A percentile compares a stretch with the other conserved stretches of the same genome.
phyloP scores from a whole-genome alignment of 2,113 vertebrate genomes.

The Plecturocebus donacophilus region DNA sequence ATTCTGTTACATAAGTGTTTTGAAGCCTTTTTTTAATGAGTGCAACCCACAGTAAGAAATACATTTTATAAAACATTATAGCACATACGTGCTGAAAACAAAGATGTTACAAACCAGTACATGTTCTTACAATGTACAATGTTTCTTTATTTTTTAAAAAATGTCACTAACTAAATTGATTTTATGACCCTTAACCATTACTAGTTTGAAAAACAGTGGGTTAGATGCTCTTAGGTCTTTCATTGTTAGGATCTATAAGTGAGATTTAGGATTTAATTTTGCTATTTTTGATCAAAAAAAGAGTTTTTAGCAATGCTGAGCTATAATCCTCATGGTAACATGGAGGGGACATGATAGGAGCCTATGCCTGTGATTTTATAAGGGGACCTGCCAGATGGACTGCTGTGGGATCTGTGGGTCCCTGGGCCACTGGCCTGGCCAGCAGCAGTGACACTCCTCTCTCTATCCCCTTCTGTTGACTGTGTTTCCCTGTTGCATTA shows the following conservation, averaged over 20 bases:
- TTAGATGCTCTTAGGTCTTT: neutral
- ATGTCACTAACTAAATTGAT: neutral
- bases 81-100: neutral
- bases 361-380: neutral
- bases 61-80: neutral
- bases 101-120: neutral
- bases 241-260: neutral
- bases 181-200: neutral
- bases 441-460: neutral
- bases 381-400: neutral
- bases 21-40: neutral
- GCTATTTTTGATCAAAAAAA: neutral
- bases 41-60: neutral
- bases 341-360: neutral
- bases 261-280: neutral
- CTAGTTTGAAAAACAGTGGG: neutral
- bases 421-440: too few relatives aligned
- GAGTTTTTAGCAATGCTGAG: neutral
- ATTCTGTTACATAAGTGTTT: neutral
- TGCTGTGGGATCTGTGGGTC: fast-evolving
- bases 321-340: neutral
- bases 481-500: neutral
- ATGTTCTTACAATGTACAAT: neutral
- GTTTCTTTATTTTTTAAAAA: neutral
- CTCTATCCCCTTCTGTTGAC: neutral